These are phyloP conservation scores for Actinia tenebrosa DNA, from an alignment of 64 coral and sea anemone species.

Conservation along the genomic window DNA sequence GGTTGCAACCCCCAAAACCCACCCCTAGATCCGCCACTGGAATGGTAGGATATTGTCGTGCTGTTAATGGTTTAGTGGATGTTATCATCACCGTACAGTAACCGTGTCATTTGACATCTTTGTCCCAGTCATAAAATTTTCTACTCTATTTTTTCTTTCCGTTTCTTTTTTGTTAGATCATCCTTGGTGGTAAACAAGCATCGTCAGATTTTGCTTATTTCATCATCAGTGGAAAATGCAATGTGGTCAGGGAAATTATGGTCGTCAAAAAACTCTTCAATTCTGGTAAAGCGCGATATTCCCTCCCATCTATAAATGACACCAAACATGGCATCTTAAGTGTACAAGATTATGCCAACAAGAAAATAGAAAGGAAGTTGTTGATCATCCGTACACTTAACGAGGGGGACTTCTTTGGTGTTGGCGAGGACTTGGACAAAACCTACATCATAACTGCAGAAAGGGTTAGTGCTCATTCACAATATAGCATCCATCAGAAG, in stretches of 20 bases:
- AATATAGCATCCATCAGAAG: too few species aligned
- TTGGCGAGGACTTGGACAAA: slow-evolving; percentile 84
- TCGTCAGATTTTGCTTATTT: slow-evolving; percentile 66
- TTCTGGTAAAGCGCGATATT: slow-evolving; percentile 47
- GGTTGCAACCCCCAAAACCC: too few species aligned
- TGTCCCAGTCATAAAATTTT: too few species aligned
- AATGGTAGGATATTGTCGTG: too few species aligned
- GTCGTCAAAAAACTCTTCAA: slow-evolving; percentile 37
- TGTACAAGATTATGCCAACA: not conserved
- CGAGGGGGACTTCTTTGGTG: slow-evolving; percentile 81
- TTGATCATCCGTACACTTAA: slow-evolving; percentile 51
- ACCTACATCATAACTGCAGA: slow-evolving; percentile 76
- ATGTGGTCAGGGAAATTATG: slow-evolving; percentile 76
- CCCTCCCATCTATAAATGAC: slow-evolving; percentile 38
- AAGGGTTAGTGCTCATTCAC: slow-evolving; percentile 45
- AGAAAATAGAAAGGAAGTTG: slow-evolving; percentile 56
- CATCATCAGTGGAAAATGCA: slow-evolving; percentile 77
- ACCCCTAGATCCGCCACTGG: too few species aligned
- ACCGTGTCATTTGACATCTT: not conserved
- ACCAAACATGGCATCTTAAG: not conserved
- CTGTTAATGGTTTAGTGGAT: too few species aligned
- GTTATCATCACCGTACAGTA: too few species aligned
- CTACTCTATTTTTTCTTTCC: too few species aligned
- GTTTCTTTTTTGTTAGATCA: slow-evolving; percentile 44
- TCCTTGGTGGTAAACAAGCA: slow-evolving; percentile 57